These are phyloP conservation scores for Aricia agestis DNA, from an alignment of 1,140 invertebrate species.

Conservation along the genomic window DNA sequence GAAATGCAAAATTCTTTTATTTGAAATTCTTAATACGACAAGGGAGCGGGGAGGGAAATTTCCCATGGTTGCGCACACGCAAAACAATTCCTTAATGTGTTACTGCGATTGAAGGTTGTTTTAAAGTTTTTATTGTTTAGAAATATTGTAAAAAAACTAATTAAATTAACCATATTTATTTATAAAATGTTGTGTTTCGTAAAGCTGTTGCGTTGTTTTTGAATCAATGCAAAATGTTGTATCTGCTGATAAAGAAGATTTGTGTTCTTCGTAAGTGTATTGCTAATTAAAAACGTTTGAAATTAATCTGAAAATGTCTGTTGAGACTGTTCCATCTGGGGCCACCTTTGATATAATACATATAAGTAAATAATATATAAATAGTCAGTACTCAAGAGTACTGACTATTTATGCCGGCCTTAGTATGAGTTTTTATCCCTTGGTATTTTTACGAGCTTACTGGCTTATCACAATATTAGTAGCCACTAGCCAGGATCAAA, in stretches of 20 bases:
- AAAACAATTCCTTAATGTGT: background rate
- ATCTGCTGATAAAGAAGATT: slow-evolving; percentile 1
- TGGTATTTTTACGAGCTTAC: no score
- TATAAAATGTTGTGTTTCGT: background rate
- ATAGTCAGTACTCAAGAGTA: no score
- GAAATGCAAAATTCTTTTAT: background rate
- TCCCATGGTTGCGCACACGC: background rate
- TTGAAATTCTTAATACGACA: background rate
- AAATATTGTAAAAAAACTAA: background rate
- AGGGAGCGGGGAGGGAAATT: background rate
- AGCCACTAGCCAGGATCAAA: no score
- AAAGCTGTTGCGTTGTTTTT: background rate
- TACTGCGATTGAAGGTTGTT: background rate
- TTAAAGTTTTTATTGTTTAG: background rate
- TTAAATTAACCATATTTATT: background rate
- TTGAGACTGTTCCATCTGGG: no score
- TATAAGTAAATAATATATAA: no score
- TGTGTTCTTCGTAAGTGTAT: background rate
- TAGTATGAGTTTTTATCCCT: no score
- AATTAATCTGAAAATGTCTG: background rate
- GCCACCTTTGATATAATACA: no score
- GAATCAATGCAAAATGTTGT: background rate
- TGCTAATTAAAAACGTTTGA: background rate
- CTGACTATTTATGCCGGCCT: no score
- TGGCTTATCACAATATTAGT: no score